These are phyloP conservation scores for Cataglyphis rosenhaueri DNA, from an alignment of 2,888 invertebrate species.

Conservation along the genomic window DNA sequence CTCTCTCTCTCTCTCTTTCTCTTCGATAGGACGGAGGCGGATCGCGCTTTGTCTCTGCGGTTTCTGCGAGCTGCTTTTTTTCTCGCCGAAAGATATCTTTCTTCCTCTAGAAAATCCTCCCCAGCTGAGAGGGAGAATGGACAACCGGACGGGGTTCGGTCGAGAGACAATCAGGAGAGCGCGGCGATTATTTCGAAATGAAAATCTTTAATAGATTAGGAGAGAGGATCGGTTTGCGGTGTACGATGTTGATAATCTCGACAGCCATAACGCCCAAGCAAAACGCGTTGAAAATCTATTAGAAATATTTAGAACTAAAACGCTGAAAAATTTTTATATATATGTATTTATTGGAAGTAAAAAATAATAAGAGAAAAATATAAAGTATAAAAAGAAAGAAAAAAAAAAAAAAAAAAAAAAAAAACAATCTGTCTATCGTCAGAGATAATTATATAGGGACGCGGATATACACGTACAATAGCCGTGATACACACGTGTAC, in stretches of 20 bases:
- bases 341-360: neutral
- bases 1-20: slow-evolving; percentile 58
- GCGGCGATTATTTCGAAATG: slow-evolving; percentile 1
- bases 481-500: neutral
- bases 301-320: neutral
- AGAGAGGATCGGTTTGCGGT: neutral
- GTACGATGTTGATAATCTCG: neutral
- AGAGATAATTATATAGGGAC: slow-evolving; percentile 30
- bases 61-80: slow-evolving; percentile 69
- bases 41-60: slow-evolving; percentile 79
- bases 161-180: slow-evolving; percentile 32
- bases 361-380: neutral
- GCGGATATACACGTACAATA: slow-evolving; percentile 22
- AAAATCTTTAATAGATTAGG: slow-evolving; percentile 21
- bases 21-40: slow-evolving; percentile 51
- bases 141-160: slow-evolving; percentile 37
- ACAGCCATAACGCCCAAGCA: neutral
- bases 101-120: slow-evolving; percentile 38
- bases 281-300: neutral
- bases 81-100: slow-evolving; percentile 65
- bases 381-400: too few relatives aligned
- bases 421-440: neutral
- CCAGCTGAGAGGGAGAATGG: slow-evolving; percentile 21
- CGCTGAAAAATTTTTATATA: neutral
- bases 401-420: neutral